Percentiles rank a stretch among this genome's conserved stretches.
These are phyloP conservation scores for Oxyura jamaicensis DNA, from an alignment of 2,113 vertebrate species.

Conservation along the genomic window DNA sequence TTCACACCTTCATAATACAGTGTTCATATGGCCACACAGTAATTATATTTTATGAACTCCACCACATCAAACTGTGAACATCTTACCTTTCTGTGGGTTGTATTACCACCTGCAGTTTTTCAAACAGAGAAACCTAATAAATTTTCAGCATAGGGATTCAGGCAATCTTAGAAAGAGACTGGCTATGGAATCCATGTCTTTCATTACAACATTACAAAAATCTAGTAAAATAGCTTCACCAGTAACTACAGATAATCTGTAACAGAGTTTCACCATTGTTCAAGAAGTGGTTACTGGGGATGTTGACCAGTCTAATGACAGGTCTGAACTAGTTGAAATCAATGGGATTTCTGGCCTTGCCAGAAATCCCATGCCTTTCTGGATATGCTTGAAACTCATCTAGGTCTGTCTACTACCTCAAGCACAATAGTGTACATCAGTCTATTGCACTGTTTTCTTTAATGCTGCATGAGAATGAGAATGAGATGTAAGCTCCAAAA, in stretches of 20 bases:
- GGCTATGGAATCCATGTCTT: neutral
- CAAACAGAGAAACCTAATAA: slow-evolving; percentile 32
- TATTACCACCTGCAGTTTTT: slow-evolving; percentile 48
- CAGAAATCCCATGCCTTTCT: too few relatives aligned
- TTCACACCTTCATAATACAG: neutral
- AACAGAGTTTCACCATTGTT: neutral
- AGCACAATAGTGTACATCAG: fast-evolving
- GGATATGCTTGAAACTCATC: neutral
- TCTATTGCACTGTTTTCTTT: neutral
- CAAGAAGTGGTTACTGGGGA: neutral
- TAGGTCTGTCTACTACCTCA: neutral
- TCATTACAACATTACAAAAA: neutral
- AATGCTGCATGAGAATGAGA: neutral
- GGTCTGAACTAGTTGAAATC: neutral
- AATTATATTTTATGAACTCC: slow-evolving; percentile 48
- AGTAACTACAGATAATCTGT: neutral
- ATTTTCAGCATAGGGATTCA: slow-evolving; percentile 3
- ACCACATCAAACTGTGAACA: slow-evolving; percentile 18
- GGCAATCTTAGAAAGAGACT: neutral
- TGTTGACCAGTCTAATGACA: neutral
- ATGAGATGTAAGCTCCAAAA: neutral
- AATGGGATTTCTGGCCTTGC: neutral
- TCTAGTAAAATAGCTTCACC: neutral
- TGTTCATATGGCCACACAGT: neutral
- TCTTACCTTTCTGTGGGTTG: slow-evolving; percentile 40